Percentiles rank a stretch among this genome's conserved stretches.
Conservation (phyloP, 1,140 invertebrate genomes). For the Drosophila seguyi region DNA sequence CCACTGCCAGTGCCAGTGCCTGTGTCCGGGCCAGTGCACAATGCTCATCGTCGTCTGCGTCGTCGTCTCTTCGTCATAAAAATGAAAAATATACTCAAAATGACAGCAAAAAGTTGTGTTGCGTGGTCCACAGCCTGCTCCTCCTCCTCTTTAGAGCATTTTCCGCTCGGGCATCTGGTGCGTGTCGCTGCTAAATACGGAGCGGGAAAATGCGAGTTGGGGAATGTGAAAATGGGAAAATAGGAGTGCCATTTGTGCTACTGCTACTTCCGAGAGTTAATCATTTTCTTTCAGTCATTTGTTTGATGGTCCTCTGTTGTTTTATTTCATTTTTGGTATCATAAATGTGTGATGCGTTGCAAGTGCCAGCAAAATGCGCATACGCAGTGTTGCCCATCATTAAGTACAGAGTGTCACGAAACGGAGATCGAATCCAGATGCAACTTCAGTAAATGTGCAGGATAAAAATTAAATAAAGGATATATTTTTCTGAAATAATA, state of each 20-base stretch:
- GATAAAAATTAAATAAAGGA: background rate
- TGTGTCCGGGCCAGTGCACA: constrained; percentile 45
- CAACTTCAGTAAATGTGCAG: background rate
- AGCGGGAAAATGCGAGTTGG: background rate
- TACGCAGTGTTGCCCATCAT: constrained; percentile 51
- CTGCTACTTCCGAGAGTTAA: constrained; percentile 60
- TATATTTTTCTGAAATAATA: background rate
- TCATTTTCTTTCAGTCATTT: constrained; percentile 74
- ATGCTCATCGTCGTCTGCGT: constrained; percentile 35
- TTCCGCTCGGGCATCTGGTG: constrained; percentile 40
- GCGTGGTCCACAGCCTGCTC: constrained; percentile 33
- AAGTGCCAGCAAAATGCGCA: constrained; percentile 41
- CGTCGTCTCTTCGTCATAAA: constrained; percentile 41
- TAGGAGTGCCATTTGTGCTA: constrained; percentile 22
- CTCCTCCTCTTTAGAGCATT: background rate
- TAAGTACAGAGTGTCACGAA: constrained; percentile 14
- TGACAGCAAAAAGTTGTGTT: constrained; percentile 81
- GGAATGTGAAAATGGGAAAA: constrained; percentile 31
- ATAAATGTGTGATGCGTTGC: constrained; percentile 59
- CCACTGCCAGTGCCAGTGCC: constrained; percentile 1
- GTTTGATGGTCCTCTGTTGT: constrained; percentile 57
- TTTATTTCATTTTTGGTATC: constrained; percentile 45
- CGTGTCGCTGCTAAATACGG: constrained; percentile 33
- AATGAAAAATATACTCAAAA: constrained; percentile 80
- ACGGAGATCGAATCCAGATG: constrained; percentile 19